Evolutionary conservation across 2,888 invertebrate genomes (phyloP).

Genomic region (Dorcus parallelipipedus): DNA sequence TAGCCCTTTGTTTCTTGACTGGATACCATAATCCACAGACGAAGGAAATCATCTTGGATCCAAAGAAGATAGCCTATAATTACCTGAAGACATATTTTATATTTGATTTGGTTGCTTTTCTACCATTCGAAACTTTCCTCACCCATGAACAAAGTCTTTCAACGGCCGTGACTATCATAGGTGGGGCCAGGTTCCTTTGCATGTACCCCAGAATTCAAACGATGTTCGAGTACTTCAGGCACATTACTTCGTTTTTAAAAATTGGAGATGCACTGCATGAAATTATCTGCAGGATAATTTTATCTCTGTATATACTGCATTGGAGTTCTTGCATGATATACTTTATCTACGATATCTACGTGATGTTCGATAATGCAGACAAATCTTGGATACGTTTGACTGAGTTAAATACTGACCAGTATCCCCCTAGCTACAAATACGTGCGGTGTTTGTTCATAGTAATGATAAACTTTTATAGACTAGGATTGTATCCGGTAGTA

Average conservation of each 20-base stretch:
- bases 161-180: neutral
- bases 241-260: slow-evolving; percentile 7
- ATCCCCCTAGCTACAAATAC: slow-evolving; percentile 7
- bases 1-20: slow-evolving; percentile 38
- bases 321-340: slow-evolving; percentile 14
- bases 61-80: slow-evolving; percentile 14
- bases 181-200: neutral
- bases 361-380: neutral
- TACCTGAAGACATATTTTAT: slow-evolving; percentile 24
- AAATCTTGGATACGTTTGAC: slow-evolving; percentile 6
- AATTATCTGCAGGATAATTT: slow-evolving; percentile 5
- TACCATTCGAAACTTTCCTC: slow-evolving; percentile 14
- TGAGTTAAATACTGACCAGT: neutral
- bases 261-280: slow-evolving; percentile 13
- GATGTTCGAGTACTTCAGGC: slow-evolving; percentile 13
- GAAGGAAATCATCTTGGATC: slow-evolving; percentile 24
- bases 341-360: slow-evolving; percentile 1
- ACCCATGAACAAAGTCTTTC: neutral
- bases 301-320: slow-evolving; percentile 12
- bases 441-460: slow-evolving; percentile 25
- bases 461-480: slow-evolving; percentile 34
- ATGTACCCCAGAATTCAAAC: slow-evolving; percentile 11
- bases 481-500: slow-evolving; percentile 21
- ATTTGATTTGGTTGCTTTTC: slow-evolving; percentile 20
- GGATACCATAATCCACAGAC: slow-evolving; percentile 31